A percentile compares a stretch with the other conserved stretches of the same genome.
Evolutionary conservation across 2,888 invertebrate species (phyloP).

Genomic region (Apotomis capreana): DNA sequence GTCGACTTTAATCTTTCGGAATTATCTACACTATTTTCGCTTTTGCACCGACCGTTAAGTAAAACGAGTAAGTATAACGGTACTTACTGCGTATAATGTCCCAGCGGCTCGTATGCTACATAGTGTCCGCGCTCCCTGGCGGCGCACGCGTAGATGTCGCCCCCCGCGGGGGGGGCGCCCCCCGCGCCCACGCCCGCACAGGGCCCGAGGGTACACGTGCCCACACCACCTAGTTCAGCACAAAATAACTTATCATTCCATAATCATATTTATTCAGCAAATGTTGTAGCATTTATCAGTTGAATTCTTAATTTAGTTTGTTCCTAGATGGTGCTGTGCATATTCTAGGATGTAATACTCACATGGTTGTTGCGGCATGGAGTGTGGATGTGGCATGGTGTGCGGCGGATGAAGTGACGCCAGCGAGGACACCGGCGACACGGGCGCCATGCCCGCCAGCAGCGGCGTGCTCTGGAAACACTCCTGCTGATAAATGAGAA

Average conservation of each 20-base stretch:
- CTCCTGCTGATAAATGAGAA: neutral
- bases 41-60: too few species aligned
- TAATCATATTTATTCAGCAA: too few species aligned
- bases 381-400: constrained; percentile 31
- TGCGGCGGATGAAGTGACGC: constrained; percentile 60
- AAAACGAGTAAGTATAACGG: too few species aligned
- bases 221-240: constrained; percentile 57
- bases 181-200: constrained; percentile 36
- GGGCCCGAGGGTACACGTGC: constrained; percentile 65
- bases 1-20: too few species aligned
- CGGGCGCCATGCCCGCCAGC: constrained; percentile 69
- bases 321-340: too few species aligned
- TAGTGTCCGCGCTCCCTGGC: constrained; percentile 78
- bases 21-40: too few species aligned
- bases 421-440: constrained; percentile 75
- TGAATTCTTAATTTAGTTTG: too few species aligned
- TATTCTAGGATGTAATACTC: constrained; percentile 45
- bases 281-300: too few species aligned
- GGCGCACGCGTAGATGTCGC: constrained; percentile 74
- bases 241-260: too few species aligned
- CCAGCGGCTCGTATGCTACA: constrained; percentile 79
- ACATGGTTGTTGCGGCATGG: constrained; percentile 55
- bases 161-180: constrained; percentile 47
- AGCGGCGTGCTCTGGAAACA: constrained; percentile 71
- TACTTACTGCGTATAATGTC: constrained; percentile 77